phyloP scores from a whole-genome alignment of 2,113 vertebrate genomes.

The Dolichallabes microphthalmus region DNA sequence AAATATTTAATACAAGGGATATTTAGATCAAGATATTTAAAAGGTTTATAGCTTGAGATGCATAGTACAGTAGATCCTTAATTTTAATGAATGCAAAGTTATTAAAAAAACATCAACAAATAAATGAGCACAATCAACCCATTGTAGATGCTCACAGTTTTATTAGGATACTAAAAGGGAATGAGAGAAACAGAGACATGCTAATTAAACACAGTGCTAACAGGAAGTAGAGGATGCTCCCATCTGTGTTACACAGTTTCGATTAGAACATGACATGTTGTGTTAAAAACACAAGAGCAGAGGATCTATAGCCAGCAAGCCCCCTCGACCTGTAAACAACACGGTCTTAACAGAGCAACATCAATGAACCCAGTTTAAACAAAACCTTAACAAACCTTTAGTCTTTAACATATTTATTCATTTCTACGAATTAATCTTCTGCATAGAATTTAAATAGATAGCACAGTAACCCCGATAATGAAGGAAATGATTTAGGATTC shows the following conservation, averaged over 20 bases:
- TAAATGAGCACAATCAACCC: not conserved
- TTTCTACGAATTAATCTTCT: not conserved
- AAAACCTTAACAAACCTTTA: not conserved
- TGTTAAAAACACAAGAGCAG: not conserved
- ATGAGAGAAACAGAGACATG: not conserved
- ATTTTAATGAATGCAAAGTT: too few species aligned
- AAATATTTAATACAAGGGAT: too few species aligned
- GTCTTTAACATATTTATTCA: not conserved
- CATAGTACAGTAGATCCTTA: too few species aligned
- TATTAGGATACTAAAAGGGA: slow-evolving; percentile 7
- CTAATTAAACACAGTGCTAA: not conserved
- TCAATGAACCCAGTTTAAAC: not conserved
- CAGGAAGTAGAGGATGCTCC: not conserved
- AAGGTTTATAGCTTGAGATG: too few species aligned
- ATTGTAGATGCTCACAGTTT: slow-evolving; percentile 9
- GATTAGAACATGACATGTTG: not conserved
- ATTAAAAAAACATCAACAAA: not conserved
- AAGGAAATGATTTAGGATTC: not conserved
- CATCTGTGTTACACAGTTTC: not conserved
- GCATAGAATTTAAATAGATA: not conserved
- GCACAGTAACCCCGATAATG: not conserved
- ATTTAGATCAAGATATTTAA: too few species aligned
- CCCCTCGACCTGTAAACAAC: not conserved
- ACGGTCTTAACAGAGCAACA: not conserved
- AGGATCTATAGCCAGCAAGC: not conserved